Percentiles rank a stretch among this genome's conserved stretches.
These are phyloP conservation scores for Scalopus aquaticus DNA, from an alignment of 2,113 vertebrate species.

Conservation along the genomic window DNA sequence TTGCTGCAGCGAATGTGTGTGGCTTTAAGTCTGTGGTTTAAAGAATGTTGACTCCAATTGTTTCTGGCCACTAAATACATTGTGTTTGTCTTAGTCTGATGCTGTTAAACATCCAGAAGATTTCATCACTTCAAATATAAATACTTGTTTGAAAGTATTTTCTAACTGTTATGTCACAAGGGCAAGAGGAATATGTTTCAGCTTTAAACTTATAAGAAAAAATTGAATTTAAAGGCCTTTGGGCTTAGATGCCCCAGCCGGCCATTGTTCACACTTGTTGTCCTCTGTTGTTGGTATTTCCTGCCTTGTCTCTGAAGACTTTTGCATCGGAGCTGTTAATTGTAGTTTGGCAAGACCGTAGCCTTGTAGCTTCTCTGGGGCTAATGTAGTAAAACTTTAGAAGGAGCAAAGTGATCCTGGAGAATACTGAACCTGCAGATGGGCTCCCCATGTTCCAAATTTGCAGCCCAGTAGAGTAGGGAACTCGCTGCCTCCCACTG, in stretches of 20 bases:
- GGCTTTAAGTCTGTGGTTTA: not conserved
- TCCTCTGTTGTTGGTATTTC: not conserved
- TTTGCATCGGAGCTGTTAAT: not conserved
- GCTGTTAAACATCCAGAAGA: not conserved
- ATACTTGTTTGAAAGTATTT: not conserved
- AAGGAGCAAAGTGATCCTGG: not conserved
- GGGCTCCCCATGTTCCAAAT: not conserved
- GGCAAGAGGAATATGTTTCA: not conserved
- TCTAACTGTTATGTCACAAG: not conserved
- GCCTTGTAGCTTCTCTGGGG: not conserved
- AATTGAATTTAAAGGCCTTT: not conserved
- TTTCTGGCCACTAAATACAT: not conserved
- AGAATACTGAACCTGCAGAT: not conserved
- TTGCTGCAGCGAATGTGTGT: not conserved
- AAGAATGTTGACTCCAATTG: not conserved
- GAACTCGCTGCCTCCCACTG: not conserved
- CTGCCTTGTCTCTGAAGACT: not conserved
- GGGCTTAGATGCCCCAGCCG: not conserved
- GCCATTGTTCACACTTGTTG: not conserved
- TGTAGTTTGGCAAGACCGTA: not conserved
- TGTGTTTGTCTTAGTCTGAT: not conserved
- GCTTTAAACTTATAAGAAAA: not conserved
- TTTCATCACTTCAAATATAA: conserved; percentile 16
- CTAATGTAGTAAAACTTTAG: not conserved
- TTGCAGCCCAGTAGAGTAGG: no score